Conservation (phyloP, 1,140 invertebrate species). For the Acromyrmex heyeri region DNA sequence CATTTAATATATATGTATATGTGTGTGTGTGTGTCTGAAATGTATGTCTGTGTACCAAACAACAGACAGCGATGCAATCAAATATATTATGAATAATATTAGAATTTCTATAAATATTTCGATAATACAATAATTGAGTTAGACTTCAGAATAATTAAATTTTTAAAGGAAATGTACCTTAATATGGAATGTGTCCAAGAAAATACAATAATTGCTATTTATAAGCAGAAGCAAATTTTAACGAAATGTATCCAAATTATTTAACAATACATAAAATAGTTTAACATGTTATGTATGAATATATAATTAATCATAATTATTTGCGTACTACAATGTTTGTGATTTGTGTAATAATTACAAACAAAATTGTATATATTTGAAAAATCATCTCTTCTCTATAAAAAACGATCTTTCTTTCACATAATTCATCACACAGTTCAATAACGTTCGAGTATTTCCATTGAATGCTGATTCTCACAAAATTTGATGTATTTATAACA, state of each 20-base stretch:
- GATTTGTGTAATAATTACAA: background rate
- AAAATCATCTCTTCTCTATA: background rate
- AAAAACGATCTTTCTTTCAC: background rate
- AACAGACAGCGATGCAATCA: background rate
- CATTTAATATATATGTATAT: background rate
- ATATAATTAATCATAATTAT: background rate
- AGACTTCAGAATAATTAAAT: background rate
- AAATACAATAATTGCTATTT: background rate
- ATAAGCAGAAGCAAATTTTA: background rate
- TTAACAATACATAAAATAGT: background rate
- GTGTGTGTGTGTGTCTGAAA: background rate
- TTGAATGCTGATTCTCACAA: background rate
- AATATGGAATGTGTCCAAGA: background rate
- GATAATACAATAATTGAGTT: background rate
- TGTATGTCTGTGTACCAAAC: background rate
- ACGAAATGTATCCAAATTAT: background rate
- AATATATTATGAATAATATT: slow-evolving; percentile 18
- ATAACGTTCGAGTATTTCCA: background rate
- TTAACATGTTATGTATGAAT: background rate
- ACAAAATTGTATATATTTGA: background rate
- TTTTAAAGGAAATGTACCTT: background rate
- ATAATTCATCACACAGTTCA: background rate
- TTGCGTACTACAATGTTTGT: background rate
- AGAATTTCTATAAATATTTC: background rate
- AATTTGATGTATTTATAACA: slow-evolving; percentile 8